Evolutionary conservation across 2,888 invertebrate genomes (phyloP).

Genomic region (Aproaerema taeniolella): DNA sequence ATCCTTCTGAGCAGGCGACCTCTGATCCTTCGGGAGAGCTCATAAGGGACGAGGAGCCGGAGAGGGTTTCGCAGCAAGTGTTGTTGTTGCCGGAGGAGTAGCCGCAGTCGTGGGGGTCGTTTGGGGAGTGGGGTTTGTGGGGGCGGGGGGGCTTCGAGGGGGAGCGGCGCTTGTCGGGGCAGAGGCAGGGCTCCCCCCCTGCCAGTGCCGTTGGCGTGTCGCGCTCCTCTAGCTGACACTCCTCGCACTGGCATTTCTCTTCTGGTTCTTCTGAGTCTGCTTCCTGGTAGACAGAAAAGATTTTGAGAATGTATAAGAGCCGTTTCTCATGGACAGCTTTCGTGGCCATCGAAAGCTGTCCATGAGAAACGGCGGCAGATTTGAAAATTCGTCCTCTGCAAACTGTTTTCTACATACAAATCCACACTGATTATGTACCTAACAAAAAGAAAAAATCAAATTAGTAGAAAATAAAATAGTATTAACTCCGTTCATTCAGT

Average conservation of each 20-base stretch:
- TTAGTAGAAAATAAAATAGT: too few relatives aligned
- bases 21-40: constrained; percentile 95
- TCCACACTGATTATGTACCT: too few relatives aligned
- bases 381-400: too few relatives aligned
- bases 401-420: too few relatives aligned
- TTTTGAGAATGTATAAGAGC: background rate
- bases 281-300: constrained; percentile 37
- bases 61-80: constrained; percentile 81
- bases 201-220: constrained; percentile 63
- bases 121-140: constrained; percentile 78
- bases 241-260: constrained; percentile 70
- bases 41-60: constrained; percentile 85
- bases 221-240: constrained; percentile 59
- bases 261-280: constrained; percentile 69
- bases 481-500: too few relatives aligned
- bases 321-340: too few relatives aligned
- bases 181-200: constrained; percentile 55
- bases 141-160: constrained; percentile 50
- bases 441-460: too few relatives aligned
- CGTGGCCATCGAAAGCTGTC: too few relatives aligned
- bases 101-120: constrained; percentile 89
- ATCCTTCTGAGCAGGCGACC: constrained; percentile 91
- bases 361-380: too few relatives aligned
- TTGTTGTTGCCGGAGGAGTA: constrained; percentile 92
- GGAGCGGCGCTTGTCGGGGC: constrained; percentile 65